Conservation (phyloP, 2,888 invertebrate species). For the Cacoxenus indagator region DNA sequence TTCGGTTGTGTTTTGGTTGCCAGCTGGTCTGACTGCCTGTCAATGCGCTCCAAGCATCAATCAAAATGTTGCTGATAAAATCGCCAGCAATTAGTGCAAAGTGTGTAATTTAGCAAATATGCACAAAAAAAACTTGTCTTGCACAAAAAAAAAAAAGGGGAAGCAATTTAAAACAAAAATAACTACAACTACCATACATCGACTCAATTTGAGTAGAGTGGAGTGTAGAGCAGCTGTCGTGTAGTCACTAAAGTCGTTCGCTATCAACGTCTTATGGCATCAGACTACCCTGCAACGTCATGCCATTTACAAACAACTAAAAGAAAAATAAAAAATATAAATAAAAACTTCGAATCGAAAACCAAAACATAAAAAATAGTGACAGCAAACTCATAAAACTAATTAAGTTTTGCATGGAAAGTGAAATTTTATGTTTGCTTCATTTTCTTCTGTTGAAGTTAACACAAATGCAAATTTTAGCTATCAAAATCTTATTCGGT, state of each 20-base stretch:
- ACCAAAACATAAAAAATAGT: conserved; percentile 28
- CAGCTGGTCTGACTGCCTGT: background rate
- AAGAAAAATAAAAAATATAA: conserved; percentile 27
- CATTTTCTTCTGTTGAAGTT: background rate
- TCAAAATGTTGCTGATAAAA: conserved; percentile 50
- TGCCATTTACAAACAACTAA: conserved; percentile 32
- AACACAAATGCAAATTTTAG: background rate
- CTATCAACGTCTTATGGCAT: conserved; percentile 25
- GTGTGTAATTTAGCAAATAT: conserved; percentile 49
- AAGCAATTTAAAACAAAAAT: background rate
- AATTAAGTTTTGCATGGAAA: conserved; percentile 49
- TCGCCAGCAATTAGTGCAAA: conserved; percentile 47
- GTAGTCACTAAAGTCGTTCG: background rate
- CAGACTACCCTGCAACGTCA: conserved; percentile 35
- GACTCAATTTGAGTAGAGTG: too few relatives aligned
- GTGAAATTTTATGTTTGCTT: conserved; percentile 46
- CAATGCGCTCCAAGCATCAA: conserved; percentile 37
- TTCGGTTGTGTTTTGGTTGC: background rate
- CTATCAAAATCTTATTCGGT: background rate
- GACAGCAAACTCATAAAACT: conserved; percentile 42
- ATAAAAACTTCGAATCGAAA: conserved; percentile 22
- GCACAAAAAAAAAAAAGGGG: conserved; percentile 2
- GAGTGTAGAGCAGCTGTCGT: background rate
- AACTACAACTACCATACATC: conserved; percentile 19
- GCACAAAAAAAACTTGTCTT: conserved; percentile 17